A percentile compares a stretch with the other conserved stretches of the same genome.
These are phyloP conservation scores for Delia radicum DNA, from an alignment of 1,140 invertebrate species.

Conservation along the genomic window DNA sequence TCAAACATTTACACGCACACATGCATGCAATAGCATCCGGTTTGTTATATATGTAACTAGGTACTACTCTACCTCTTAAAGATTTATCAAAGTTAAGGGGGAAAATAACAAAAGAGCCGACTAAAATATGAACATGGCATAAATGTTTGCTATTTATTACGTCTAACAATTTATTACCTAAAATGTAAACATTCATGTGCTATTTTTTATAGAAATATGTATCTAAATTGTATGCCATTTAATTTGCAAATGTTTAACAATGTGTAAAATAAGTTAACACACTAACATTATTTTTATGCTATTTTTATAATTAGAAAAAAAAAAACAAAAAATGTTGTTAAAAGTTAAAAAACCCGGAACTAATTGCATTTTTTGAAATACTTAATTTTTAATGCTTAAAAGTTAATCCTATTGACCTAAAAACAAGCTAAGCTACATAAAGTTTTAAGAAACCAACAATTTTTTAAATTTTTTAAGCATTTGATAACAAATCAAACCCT, in stretches of 20 bases:
- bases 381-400: too few relatives aligned
- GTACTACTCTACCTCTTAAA: not conserved
- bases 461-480: too few relatives aligned
- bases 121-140: not conserved
- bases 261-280: conserved; percentile 1
- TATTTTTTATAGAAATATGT: too few relatives aligned
- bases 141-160: not conserved
- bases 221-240: not conserved
- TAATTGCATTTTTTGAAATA: not conserved
- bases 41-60: not conserved
- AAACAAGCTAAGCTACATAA: too few relatives aligned
- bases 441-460: too few relatives aligned
- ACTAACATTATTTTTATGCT: too few relatives aligned
- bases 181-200: too few relatives aligned
- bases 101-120: not conserved
- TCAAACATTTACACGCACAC: not conserved
- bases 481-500: too few relatives aligned
- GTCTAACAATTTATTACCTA: not conserved
- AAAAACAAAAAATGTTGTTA: not conserved
- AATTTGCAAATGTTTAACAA: not conserved
- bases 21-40: not conserved
- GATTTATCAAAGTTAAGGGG: not conserved
- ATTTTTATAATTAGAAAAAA: not conserved
- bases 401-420: too few relatives aligned
- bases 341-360: not conserved